Conservation (phyloP, 2,888 invertebrate genomes). For the Xanthorhoe spadicearia region DNA sequence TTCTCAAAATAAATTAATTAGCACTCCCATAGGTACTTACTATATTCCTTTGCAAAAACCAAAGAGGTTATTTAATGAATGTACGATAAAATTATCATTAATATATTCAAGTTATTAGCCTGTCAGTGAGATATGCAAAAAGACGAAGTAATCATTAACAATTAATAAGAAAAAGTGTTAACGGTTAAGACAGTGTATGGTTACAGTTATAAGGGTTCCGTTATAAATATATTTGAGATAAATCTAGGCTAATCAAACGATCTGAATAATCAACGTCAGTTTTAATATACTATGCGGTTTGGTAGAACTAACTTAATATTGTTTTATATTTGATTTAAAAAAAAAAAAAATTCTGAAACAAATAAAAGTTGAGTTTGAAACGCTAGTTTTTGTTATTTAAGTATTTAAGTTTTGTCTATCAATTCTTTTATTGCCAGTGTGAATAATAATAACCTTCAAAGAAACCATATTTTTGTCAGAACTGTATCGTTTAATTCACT, state of each 20-base stretch:
- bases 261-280: too few species aligned
- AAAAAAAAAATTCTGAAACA: too few species aligned
- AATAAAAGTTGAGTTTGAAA: too few species aligned
- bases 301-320: too few species aligned
- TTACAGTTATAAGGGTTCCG: conserved; percentile 6
- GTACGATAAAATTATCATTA: conserved; percentile 59
- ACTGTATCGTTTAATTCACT: not conserved
- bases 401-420: too few species aligned
- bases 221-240: not conserved
- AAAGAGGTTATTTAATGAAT: conserved; percentile 38
- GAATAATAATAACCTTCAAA: not conserved
- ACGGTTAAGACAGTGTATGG: conserved; percentile 3
- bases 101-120: conserved; percentile 56
- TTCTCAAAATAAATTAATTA: too few species aligned
- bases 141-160: conserved; percentile 26
- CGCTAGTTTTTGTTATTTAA: too few species aligned
- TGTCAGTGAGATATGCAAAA: conserved; percentile 44
- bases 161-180: conserved; percentile 26
- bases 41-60: too few species aligned
- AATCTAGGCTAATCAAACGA: not conserved
- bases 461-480: not conserved
- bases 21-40: too few species aligned
- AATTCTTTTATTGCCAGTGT: too few species aligned
- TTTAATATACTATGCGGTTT: too few species aligned
- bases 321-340: too few species aligned